These are phyloP conservation scores for Myotis pilosus DNA, from an alignment of 2,797 vertebrate species.

Conservation along the genomic window DNA sequence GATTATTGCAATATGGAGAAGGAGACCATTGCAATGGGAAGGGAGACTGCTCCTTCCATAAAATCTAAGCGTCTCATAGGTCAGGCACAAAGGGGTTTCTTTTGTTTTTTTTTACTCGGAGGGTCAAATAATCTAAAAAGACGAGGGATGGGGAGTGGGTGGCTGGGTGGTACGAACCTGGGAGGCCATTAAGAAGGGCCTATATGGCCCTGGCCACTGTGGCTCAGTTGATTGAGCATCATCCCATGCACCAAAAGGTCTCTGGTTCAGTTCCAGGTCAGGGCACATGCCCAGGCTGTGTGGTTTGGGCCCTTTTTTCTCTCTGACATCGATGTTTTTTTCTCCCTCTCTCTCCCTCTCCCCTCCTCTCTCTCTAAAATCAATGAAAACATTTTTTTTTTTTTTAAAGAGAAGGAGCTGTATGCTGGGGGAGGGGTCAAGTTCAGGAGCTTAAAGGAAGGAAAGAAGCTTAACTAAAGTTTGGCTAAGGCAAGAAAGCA, in stretches of 20 bases:
- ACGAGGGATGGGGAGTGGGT: accelerated
- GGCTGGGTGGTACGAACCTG: neutral
- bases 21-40: neutral
- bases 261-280: neutral
- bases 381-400: neutral
- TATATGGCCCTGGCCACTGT: neutral
- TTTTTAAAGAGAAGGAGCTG: neutral
- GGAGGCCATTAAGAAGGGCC: neutral
- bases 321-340: neutral
- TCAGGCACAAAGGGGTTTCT: neutral
- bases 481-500: neutral
- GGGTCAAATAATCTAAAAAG: neutral
- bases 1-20: neutral
- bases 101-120: neutral
- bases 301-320: neutral
- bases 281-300: too few relatives aligned
- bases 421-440: neutral
- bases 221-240: neutral
- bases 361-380: neutral
- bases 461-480: neutral
- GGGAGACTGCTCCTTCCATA: neutral
- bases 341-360: neutral
- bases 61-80: neutral
- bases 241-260: neutral
- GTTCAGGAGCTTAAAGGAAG: neutral